phyloP scores from a whole-genome alignment of 2,113 vertebrate species.

The Alaudala cheleensis region DNA sequence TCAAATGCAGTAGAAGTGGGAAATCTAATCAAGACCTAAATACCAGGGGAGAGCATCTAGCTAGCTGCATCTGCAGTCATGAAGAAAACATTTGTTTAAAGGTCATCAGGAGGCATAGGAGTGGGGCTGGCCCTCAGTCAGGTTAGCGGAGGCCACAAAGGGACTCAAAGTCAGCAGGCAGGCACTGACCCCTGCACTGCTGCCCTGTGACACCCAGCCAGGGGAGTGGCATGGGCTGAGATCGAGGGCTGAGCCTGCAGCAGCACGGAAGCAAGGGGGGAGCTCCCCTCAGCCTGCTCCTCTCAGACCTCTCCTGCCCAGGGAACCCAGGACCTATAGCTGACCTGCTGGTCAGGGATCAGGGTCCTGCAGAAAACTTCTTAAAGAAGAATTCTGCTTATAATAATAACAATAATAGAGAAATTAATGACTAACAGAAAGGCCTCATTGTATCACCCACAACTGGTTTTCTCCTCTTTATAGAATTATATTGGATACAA shows the following conservation, averaged over 20 bases:
- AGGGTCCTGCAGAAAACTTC: background rate
- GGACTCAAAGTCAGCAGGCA: accelerated
- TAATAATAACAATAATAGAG: background rate
- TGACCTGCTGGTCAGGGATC: background rate
- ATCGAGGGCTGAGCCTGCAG: accelerated
- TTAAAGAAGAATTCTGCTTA: background rate
- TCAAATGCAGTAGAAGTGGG: background rate
- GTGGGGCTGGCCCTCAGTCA: accelerated
- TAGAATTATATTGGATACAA: background rate
- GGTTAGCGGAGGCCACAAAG: background rate
- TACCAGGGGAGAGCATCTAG: background rate
- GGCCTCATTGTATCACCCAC: background rate
- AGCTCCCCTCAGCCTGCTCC: accelerated
- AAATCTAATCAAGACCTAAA: background rate
- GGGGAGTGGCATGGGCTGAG: accelerated
- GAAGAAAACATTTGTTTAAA: background rate
- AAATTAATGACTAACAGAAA: background rate
- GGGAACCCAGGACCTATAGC: background rate
- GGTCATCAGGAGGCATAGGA: background rate
- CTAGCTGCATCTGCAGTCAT: background rate
- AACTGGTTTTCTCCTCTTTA: background rate
- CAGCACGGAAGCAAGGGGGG: accelerated
- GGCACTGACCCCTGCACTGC: background rate
- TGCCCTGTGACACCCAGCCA: background rate
- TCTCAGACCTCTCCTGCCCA: background rate